These are phyloP conservation scores for Cygnus olor DNA, from an alignment of 2,797 vertebrate species.

Conservation along the genomic window DNA sequence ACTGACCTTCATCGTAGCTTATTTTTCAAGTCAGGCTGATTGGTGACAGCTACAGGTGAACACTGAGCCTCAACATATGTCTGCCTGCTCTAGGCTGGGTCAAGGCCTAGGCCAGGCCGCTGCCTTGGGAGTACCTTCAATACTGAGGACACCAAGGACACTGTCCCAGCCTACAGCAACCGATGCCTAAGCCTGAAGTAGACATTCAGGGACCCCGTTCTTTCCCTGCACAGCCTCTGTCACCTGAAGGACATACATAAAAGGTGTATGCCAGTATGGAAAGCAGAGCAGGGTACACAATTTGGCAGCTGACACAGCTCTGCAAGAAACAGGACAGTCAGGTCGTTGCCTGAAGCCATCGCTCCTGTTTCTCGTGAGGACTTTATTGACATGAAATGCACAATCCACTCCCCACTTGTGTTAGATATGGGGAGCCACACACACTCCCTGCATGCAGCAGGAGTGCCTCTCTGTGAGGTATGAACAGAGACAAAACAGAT, in stretches of 20 bases:
- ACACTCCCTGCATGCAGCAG: not conserved
- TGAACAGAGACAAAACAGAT: not conserved
- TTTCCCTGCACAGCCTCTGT: not conserved
- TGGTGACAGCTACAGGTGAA: not conserved
- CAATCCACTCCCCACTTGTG: too few relatives aligned
- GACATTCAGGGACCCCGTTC: not conserved
- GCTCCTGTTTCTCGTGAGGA: not conserved
- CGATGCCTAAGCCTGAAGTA: not conserved
- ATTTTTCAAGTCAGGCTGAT: not conserved
- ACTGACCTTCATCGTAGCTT: not conserved
- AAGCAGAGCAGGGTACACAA: not conserved
- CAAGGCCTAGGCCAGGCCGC: not conserved
- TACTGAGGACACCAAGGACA: not conserved
- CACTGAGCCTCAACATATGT: not conserved
- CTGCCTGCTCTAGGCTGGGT: not conserved
- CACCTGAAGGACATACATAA: not conserved
- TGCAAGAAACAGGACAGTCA: not conserved
- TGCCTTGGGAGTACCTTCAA: too few relatives aligned
- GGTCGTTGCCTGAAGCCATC: fast-evolving
- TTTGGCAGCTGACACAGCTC: not conserved
- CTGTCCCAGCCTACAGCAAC: not conserved
- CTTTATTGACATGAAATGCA: fast-evolving
- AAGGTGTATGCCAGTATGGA: not conserved
- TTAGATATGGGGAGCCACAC: too few relatives aligned
- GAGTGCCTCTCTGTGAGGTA: fast-evolving